Percentiles rank a stretch among this genome's conserved stretches.
Conservation (phyloP, 2,113 vertebrate species). For the Alaudala cheleensis region DNA sequence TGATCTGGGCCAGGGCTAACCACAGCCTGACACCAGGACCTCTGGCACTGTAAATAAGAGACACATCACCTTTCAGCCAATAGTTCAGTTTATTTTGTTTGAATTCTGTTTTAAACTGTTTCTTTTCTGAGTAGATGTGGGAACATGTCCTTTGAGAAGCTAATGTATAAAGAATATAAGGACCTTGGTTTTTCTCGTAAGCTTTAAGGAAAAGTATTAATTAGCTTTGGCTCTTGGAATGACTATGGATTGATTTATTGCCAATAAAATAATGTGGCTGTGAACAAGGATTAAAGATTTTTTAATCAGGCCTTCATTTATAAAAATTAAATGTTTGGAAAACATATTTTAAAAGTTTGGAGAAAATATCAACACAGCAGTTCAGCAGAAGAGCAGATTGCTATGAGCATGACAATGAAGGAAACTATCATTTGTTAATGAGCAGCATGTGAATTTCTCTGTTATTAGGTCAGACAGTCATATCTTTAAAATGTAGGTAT, state of each 20-base stretch:
- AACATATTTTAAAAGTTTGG: not conserved
- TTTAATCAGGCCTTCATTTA: not conserved
- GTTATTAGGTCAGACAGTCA: not conserved
- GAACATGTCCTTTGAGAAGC: not conserved
- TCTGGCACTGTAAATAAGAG: not conserved
- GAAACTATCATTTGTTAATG: not conserved
- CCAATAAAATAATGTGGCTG: not conserved
- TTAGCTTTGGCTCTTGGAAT: not conserved
- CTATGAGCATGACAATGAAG: not conserved
- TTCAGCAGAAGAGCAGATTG: not conserved
- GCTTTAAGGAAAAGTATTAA: not conserved
- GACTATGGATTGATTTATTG: not conserved
- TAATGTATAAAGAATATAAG: not conserved
- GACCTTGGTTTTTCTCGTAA: not conserved
- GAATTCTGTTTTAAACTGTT: not conserved
- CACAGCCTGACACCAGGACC: not conserved
- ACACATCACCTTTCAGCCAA: not conserved
- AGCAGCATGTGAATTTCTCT: not conserved
- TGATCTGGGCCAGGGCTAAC: not conserved
- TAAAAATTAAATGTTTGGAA: not conserved
- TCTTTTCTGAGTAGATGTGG: not conserved
- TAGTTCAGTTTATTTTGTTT: slow-evolving; percentile 23
- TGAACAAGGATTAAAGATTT: not conserved
- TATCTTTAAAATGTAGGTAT: not conserved
- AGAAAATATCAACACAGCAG: not conserved